Base-by-base conservation (phyloP, 2,888 invertebrate species). In the Heliconius ethilla region DNA sequence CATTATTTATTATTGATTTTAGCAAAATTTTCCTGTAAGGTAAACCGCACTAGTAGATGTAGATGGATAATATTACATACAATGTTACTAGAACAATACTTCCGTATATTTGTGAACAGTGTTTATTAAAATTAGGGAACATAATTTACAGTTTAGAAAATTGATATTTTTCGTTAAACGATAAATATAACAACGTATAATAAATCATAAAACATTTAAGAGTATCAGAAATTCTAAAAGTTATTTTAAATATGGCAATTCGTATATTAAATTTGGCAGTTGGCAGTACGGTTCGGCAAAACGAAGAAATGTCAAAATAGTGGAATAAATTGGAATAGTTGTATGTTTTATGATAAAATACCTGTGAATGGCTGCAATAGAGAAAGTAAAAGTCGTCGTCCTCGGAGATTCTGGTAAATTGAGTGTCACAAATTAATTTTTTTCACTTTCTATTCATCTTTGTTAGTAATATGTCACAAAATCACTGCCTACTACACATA, bases 331-430 rank as follows among this genome's bases (percentile, higher is more conserved):
- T 77, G 81, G 63, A 82, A 81, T 76, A 80, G 77, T 69, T 77
- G 82, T 83, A 85, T 83, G 87, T 90, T 88, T 90, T 89, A 89
- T 87, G 86, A 89, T 87, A 87, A 74, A 74, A 74, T 87, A 91
- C 92, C 89, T 87, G 85, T 86, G 87, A 92, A 97, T 97, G 97
- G 96, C 97, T 86, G 96, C 97, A 82, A 97, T 98, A 86, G 98
- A 98, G 91, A 97, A 98, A 95, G 98, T 98, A 27, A 97, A 98
- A 90, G 97, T 99, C 80, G 96, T 99, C 85, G 97, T 99, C 79
- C 96, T 99, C 80, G 99, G 99, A 74, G 99, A 99, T 95, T 97
- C 98, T 81, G 98, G 97, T 97, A 95, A 91, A 87, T 87, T 77
- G 80, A 80, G 73, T 80, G 80, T 85, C 83, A 84, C 82, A 79